A percentile compares a stretch with the other conserved stretches of the same genome.
Conservation (phyloP, 2,888 invertebrate genomes). For the Cinara cedri region DNA sequence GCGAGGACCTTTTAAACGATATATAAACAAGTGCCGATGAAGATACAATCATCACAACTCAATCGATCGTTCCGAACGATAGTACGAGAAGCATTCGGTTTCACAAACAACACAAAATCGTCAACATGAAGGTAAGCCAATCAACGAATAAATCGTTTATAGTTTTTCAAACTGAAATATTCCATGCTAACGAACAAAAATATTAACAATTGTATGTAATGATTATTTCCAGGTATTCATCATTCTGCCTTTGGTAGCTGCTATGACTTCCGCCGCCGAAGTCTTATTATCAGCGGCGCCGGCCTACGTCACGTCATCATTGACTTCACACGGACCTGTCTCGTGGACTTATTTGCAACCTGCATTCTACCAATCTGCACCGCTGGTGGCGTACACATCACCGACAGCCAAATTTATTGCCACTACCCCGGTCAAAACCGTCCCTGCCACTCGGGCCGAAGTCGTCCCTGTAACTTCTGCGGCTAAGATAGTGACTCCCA, state of each 20-base stretch:
- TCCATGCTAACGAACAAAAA: not conserved
- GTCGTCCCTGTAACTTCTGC: slow-evolving; percentile 51
- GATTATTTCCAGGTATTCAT: slow-evolving; percentile 64
- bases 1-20: slow-evolving; percentile 48
- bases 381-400: slow-evolving; percentile 19
- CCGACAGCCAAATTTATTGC: slow-evolving; percentile 16
- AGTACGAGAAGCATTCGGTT: not conserved
- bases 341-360: slow-evolving; percentile 45
- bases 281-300: slow-evolving; percentile 62
- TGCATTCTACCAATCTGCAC: slow-evolving; percentile 24
- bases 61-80: slow-evolving; percentile 3
- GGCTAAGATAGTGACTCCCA: slow-evolving; percentile 15
- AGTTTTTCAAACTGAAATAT: not conserved
- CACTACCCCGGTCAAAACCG: not conserved
- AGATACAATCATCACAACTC: slow-evolving; percentile 35
- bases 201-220: not conserved
- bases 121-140: slow-evolving; percentile 43
- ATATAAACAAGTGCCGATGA: slow-evolving; percentile 21
- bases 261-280: slow-evolving; percentile 64
- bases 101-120: not conserved
- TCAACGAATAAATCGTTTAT: too few species aligned
- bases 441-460: not conserved
- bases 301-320: slow-evolving; percentile 6
- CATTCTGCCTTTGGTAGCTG: slow-evolving; percentile 64
- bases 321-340: slow-evolving; percentile 39